phyloP scores from a whole-genome alignment of 30 jellyfish, hydroid and myxozoan species.

The Aurelia sp. region DNA sequence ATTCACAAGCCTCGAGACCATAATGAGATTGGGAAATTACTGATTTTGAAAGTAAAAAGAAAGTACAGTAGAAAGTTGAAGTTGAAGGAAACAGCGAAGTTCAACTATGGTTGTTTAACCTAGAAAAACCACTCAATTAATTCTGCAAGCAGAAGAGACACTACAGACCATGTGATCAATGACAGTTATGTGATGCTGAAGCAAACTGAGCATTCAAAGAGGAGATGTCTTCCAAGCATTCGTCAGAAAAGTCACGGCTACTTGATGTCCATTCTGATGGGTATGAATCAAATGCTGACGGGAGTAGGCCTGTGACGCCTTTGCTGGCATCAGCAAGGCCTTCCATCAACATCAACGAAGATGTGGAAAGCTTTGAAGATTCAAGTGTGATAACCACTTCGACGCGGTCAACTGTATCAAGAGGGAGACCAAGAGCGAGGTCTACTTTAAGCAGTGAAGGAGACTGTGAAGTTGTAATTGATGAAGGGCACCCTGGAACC shows the following conservation, averaged over 20 bases:
- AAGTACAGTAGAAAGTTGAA: too few species aligned
- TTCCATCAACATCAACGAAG: conserved; percentile 5
- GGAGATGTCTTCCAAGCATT: conserved; percentile 18
- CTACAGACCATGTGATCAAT: too few species aligned
- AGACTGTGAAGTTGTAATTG: conserved; percentile 35
- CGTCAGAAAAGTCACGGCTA: conserved; percentile 31
- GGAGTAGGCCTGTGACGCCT: neutral
- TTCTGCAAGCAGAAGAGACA: too few species aligned
- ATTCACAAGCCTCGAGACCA: too few species aligned
- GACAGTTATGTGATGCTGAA: too few species aligned
- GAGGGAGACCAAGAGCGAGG: conserved; percentile 40
- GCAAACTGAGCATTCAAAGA: neutral
- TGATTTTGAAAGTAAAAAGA: too few species aligned
- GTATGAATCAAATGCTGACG: conserved; percentile 22
- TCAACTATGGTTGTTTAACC: too few species aligned
- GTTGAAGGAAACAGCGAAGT: too few species aligned
- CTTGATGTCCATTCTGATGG: conserved; percentile 34
- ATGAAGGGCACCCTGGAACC: conserved; percentile 79
- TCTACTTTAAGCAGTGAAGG: conserved; percentile 33
- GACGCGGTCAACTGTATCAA: conserved; percentile 26
- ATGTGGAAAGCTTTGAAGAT: neutral
- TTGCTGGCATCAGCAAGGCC: conserved; percentile 6
- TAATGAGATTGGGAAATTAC: too few species aligned
- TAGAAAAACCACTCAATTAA: too few species aligned
- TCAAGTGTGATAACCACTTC: conserved; percentile 7